Evolutionary conservation across 1,140 invertebrate species (phyloP), one percentile per base, ranked within the genome.

Genomic region (Drosophila varians): DNA sequence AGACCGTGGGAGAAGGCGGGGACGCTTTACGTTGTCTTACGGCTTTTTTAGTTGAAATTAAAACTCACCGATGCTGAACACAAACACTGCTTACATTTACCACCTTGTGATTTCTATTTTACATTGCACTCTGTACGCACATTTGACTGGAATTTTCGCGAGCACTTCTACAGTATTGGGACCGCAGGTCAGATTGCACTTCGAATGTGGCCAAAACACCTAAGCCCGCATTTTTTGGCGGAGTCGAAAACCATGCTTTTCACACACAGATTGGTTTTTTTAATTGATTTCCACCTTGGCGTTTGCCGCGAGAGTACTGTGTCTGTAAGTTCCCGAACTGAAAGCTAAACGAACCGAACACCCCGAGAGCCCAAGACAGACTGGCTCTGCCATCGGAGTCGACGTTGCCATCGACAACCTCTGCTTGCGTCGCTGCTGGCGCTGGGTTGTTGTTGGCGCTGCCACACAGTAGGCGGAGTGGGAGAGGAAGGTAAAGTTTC

Each of bases 341-440:
- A 21, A 21, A 2, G n/a, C n/a, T n/a, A n/a, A 21, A 21, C 28
- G 40, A 64, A 74, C 76, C 70, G 74, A 55, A 84, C 79, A 48
- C 52, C 47, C 12, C 54, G 70, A 74, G 66, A 54, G 62, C 71
- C 58, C 57, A 71, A 51, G 54, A 52, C 46, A 48, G 46, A 71
- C 62, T 71, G 68, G 25, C 60, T 38, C 21, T n/a, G n/a, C n/a
- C n/a, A n/a, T 19, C 25, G 12, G 34, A 38, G 16, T 12, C 25
- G 43, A 8, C 43, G 36, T 16, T 9, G 38, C 14, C 38, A 18
- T 16, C 38, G 38, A 18, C 38, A 5, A 12, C 36, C 8, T 18
- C 38, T 18, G 16, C 8, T 42, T 2, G 38, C 36, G 28, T 64
- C 43, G 40, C 19, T 7, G 64, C 31, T 51, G 47, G 25, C 25